Conservation (phyloP, 2,888 invertebrate species). For the Theodoxus fluviatilis region DNA sequence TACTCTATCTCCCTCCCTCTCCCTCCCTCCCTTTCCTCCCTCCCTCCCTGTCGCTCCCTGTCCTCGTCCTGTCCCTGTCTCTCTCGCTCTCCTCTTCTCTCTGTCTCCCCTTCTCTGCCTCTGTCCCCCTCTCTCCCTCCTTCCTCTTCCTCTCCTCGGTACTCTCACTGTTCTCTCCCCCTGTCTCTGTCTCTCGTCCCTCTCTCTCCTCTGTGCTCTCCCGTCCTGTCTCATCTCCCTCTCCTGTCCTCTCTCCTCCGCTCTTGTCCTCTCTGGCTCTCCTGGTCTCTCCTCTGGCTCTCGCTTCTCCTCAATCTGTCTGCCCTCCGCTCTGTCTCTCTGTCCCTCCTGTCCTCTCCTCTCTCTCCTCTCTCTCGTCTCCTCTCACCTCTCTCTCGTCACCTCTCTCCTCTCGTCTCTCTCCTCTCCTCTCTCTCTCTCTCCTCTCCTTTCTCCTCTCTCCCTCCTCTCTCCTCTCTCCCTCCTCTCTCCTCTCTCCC, state of each 20-base stretch:
- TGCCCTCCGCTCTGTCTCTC: constrained; percentile 12
- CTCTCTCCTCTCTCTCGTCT: constrained; percentile 7
- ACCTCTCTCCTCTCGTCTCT: background rate
- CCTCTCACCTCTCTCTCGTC: background rate
- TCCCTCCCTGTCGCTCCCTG: constrained; percentile 16
- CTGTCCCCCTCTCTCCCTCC: constrained; percentile 16
- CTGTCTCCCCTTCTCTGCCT: background rate
- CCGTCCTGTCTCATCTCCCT: background rate
- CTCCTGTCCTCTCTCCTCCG: background rate
- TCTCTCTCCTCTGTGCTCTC: background rate
- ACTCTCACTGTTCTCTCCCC: constrained; percentile 11
- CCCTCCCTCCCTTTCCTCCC: constrained; percentile 16
- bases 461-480: constrained; percentile 9
- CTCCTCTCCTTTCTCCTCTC: background rate
- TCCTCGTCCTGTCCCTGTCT: constrained; percentile 21
- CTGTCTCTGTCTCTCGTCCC: background rate
- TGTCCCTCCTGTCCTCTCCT: constrained; percentile 4
- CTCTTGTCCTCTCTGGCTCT: background rate
- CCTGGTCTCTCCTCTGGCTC: too few species aligned
- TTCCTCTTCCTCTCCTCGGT: constrained; percentile 9
- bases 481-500: constrained; percentile 15
- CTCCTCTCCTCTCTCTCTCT: background rate
- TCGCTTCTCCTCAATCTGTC: background rate
- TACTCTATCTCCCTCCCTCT: constrained; percentile 24
- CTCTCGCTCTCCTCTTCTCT: constrained; percentile 18